Conservation (phyloP, 1,140 invertebrate species). For the Drosophila melanica region DNA sequence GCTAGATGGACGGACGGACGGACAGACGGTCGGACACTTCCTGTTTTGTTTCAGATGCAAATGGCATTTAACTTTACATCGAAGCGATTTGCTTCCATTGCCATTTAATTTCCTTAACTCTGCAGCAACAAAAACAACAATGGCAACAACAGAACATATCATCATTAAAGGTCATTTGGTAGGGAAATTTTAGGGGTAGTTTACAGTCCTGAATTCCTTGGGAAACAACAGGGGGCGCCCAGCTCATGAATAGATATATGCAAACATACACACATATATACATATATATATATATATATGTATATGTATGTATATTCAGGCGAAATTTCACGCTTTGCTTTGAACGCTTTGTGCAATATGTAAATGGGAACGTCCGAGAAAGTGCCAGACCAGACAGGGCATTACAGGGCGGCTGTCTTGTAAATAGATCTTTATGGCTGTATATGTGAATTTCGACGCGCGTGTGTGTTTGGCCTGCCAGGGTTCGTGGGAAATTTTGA, state of each 20-base stretch:
- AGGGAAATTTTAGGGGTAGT: conserved; percentile 57
- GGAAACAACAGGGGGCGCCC: conserved; percentile 35
- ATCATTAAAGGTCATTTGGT: conserved; percentile 73
- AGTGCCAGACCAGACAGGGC: conserved; percentile 17
- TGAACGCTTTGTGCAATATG: conserved; percentile 53
- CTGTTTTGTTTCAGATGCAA: conserved; percentile 7
- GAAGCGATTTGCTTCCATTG: conserved; percentile 8
- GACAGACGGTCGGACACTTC: not conserved
- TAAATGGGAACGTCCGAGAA: conserved; percentile 53
- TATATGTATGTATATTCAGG: not conserved
- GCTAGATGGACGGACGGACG: not conserved
- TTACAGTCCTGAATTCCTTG: conserved; percentile 35
- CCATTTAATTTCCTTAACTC: conserved; percentile 56
- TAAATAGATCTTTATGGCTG: conserved; percentile 67
- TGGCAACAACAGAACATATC: conserved; percentile 37
- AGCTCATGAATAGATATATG: conserved; percentile 45
- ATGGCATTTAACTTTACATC: conserved; percentile 3
- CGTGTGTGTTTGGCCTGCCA: not conserved
- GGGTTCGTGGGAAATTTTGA: conserved; percentile 33
- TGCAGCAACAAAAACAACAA: conserved; percentile 10
- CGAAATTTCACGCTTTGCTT: conserved; percentile 62
- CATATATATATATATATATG: conserved; percentile 3
- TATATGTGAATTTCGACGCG: conserved; percentile 5
- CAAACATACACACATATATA: too few relatives aligned
- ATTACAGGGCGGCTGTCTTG: conserved; percentile 53